Base-by-base conservation (phyloP, 2,888 invertebrate genomes). In the Eristalis pertinax region DNA sequence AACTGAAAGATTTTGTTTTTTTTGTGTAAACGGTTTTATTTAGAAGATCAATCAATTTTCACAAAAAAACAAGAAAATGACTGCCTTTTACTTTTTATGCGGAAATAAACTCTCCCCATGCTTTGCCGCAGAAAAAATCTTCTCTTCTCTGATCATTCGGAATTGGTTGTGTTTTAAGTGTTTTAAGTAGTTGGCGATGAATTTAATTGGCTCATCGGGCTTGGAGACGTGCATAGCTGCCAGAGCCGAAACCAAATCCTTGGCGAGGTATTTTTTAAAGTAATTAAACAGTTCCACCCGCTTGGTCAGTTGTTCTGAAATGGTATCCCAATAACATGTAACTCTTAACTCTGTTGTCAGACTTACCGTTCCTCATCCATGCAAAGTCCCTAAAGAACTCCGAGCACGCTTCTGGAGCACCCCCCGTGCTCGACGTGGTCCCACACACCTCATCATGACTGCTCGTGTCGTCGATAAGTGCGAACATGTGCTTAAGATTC, bases 301-400 rank as follows among this genome's bases (percentile, higher is more conserved):
- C 62, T 79, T 83, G n/a, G 68, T n/a, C 0, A 76, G 11, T 76
- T 87, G 87, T 50, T 87, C 87, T 87, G 64, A 8, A 83, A 86
- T 13, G 15, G 5, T 1, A 26, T 13, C 26, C 10, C 24, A 4
- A 13, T 13, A 26, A 24, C 11, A 60, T n/a, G 0, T 7, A 43
- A n/a, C n/a, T 50, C 2, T 1, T 1, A n/a, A n/a, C n/a, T n/a
- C 4, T 8, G 5, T 2, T 0, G 4, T 1, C 26, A 35, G 0
- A 24, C 74, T 41, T 24, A 84, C 87, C 87, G 26, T 84, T 87
- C 58, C 87, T 76, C 84, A 87, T 75, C 87, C 87, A 87, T 0
- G 79, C 67, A 26, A 87, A 87, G 19, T 87, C 87, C 4, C 24
- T 73, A 4, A 73, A 41, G 22, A 87, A 87, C 4, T 87, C 84